Conservation (phyloP, 1,140 invertebrate genomes). For the Littorina saxatilis region DNA sequence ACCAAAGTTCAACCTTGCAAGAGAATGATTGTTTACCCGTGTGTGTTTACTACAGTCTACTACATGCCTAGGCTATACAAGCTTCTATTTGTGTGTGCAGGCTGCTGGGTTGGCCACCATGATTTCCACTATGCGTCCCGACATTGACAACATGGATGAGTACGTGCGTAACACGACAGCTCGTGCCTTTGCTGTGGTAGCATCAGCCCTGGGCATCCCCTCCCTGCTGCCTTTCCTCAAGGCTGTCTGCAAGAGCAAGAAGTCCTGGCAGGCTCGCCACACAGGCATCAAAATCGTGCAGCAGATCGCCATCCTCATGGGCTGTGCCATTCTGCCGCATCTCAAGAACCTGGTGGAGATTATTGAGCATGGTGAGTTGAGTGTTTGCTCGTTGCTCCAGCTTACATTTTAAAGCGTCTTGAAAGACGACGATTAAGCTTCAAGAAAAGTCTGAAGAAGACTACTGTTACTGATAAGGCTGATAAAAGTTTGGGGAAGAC, state of each 20-base stretch:
- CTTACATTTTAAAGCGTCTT: too few relatives aligned
- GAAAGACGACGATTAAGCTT: too few relatives aligned
- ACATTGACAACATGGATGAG: conserved; percentile 99
- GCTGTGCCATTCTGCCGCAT: conserved; percentile 99
- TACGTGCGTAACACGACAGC: conserved; percentile 99
- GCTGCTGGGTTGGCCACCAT: conserved; percentile 99
- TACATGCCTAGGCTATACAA: too few relatives aligned
- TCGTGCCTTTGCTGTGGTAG: conserved; percentile 98
- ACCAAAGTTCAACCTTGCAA: too few relatives aligned
- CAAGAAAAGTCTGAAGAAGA: too few relatives aligned
- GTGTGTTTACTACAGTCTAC: too few relatives aligned
- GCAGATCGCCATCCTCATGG: conserved; percentile 99
- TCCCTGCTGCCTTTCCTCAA: conserved; percentile 98
- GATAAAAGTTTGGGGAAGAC: too few relatives aligned
- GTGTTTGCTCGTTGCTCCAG: too few relatives aligned
- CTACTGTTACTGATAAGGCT: too few relatives aligned
- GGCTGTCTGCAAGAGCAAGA: conserved; percentile 99
- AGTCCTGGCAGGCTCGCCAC: conserved; percentile 99
- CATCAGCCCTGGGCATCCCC: conserved; percentile 98
- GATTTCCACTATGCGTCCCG: conserved; percentile 99
- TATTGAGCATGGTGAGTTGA: conserved; percentile 93
- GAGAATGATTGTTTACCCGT: too few relatives aligned
- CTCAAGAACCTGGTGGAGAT: conserved; percentile 99
- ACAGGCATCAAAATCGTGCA: conserved; percentile 99
- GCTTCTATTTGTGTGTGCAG: conserved; percentile 67